phyloP scores from a whole-genome alignment of 2,888 invertebrate genomes.

The Clostera curtula region DNA sequence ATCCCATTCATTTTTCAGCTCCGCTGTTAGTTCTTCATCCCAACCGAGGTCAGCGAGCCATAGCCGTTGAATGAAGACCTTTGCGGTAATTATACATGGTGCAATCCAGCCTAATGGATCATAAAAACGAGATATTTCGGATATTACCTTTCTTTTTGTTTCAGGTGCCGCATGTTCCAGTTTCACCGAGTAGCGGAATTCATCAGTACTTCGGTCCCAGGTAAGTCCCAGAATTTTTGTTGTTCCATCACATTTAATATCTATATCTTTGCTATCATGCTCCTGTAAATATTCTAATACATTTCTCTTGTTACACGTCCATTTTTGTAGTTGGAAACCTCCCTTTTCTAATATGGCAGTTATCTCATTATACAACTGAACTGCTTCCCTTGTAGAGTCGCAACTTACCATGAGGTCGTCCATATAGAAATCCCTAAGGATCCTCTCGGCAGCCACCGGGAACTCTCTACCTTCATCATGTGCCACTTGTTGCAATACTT shows the following conservation, averaged over 20 bases:
- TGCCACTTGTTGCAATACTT: slow-evolving; percentile 19
- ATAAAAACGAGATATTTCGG: slow-evolving; percentile 17
- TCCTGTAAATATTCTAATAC: slow-evolving; percentile 1
- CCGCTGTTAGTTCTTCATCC: slow-evolving; percentile 14
- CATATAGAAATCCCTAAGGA: slow-evolving; percentile 14
- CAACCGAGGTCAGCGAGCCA: slow-evolving; percentile 9
- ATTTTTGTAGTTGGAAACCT: slow-evolving; percentile 26
- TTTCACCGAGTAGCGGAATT: slow-evolving; percentile 16
- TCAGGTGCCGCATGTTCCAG: slow-evolving; percentile 7
- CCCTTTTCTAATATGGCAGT: slow-evolving; percentile 18
- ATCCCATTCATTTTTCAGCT: slow-evolving; percentile 16
- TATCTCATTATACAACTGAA: slow-evolving; percentile 13
- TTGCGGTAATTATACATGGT: slow-evolving; percentile 15
- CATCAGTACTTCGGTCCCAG: slow-evolving; percentile 20
- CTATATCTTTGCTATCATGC: slow-evolving; percentile 4
- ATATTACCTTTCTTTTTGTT: slow-evolving; percentile 23
- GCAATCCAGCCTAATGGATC: slow-evolving; percentile 25
- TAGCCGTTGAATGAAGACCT: slow-evolving; percentile 17
- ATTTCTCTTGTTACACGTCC: slow-evolving; percentile 10
- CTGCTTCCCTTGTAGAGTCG: slow-evolving; percentile 9
- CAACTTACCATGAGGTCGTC: slow-evolving; percentile 18
- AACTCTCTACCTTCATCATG: slow-evolving; percentile 13
- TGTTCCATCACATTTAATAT: slow-evolving; percentile 13
- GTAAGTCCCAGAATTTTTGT: slow-evolving; percentile 23
- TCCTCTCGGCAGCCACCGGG: slow-evolving; percentile 10